Conservation (phyloP, 2,797 vertebrate species). For the Choloepus didactylus region DNA sequence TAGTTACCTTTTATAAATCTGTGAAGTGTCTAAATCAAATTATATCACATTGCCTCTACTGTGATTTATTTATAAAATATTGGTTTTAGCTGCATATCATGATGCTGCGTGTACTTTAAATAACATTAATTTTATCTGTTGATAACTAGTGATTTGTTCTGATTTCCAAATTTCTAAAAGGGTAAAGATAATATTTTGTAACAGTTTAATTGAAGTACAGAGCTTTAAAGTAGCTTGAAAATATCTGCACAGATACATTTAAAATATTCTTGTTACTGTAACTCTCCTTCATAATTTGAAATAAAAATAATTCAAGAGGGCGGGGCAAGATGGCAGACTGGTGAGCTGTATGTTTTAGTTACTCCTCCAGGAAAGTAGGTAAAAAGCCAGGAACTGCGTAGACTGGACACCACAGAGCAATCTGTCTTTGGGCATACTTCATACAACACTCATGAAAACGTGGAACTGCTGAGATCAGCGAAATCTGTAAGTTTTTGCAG, state of each 20-base stretch:
- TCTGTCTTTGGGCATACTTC: no score
- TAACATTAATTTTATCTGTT: background rate
- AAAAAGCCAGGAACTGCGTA: no score
- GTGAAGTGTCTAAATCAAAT: constrained; percentile 7
- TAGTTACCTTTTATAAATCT: constrained; percentile 4
- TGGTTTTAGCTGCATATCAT: background rate
- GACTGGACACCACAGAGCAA: no score
- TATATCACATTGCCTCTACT: background rate
- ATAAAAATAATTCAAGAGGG: background rate
- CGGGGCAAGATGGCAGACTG: no score
- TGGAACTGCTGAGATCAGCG: no score
- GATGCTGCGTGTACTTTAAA: background rate
- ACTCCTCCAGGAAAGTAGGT: no score
- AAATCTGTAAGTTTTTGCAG: no score
- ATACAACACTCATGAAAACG: no score
- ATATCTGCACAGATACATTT: background rate
- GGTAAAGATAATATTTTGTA: background rate
- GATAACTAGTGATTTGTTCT: constrained; percentile 12
- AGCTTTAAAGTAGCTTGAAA: background rate
- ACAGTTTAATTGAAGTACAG: background rate
- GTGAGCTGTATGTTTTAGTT: no score
- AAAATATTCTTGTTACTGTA: constrained; percentile 24
- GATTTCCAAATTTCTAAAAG: constrained; percentile 25
- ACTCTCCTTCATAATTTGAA: constrained; percentile 34
- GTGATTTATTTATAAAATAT: background rate